A percentile compares a stretch with the other conserved stretches of the same genome.
These are phyloP conservation scores for Prionailurus viverrinus DNA, from an alignment of 2,113 vertebrate genomes.

Conservation along the genomic window DNA sequence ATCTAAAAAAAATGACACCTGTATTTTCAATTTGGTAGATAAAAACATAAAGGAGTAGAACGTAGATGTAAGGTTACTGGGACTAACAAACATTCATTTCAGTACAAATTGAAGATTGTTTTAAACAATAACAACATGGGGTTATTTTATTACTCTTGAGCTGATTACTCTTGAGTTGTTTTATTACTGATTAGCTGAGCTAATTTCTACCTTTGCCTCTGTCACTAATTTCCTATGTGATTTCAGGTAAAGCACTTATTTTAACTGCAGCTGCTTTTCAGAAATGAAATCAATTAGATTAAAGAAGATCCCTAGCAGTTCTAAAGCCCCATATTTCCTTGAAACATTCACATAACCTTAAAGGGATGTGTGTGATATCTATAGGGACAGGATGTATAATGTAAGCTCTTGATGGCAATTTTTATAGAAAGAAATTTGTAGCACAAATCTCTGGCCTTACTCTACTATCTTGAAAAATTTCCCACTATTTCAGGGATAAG, in stretches of 20 bases:
- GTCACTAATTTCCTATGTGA: background rate
- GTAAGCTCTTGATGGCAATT: background rate
- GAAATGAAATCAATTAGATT: conserved; percentile 1
- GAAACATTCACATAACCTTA: background rate
- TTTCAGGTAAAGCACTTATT: background rate
- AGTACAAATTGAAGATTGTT: background rate
- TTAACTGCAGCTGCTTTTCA: background rate
- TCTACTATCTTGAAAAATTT: background rate
- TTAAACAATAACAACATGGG: background rate
- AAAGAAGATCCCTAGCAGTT: background rate
- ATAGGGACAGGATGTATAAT: background rate
- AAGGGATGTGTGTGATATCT: background rate
- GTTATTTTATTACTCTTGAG: background rate
- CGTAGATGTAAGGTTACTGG: background rate
- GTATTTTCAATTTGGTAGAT: background rate
- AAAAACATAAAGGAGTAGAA: background rate
- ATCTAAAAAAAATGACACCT: background rate
- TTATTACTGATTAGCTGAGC: too few relatives aligned
- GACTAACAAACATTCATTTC: background rate
- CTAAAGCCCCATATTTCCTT: background rate
- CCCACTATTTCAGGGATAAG: background rate
- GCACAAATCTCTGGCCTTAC: background rate
- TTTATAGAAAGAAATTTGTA: background rate
- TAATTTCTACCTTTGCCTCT: background rate
- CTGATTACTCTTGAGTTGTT: background rate